Conservation (phyloP, 2,797 vertebrate genomes). For the Centroberyx gerrardi region DNA sequence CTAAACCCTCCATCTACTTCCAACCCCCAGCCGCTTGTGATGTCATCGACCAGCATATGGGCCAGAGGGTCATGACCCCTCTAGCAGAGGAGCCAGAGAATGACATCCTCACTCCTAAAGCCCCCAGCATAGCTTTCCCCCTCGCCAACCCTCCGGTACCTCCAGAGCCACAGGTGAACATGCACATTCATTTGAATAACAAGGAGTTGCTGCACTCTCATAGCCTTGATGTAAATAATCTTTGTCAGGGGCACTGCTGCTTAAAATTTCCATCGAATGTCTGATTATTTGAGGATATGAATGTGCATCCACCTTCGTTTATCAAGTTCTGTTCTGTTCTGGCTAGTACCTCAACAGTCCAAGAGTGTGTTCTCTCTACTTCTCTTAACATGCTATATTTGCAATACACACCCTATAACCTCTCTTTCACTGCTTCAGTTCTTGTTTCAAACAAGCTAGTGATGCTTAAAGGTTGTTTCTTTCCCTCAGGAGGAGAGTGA, state of each 20-base stretch:
- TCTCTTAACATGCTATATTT: neutral
- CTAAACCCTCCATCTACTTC: neutral
- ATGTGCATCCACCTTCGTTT: neutral
- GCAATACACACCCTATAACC: no score
- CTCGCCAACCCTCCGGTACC: constrained; percentile 89
- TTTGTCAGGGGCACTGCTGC: neutral
- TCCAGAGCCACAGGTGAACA: constrained; percentile 86
- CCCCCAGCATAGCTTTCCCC: constrained; percentile 92
- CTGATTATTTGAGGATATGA: no score
- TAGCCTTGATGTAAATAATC: neutral
- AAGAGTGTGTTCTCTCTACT: neutral
- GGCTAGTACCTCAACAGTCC: no score
- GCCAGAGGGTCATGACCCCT: constrained; percentile 60
- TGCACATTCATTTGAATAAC: neutral
- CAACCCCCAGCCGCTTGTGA: constrained; percentile 85
- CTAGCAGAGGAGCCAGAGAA: constrained; percentile 70
- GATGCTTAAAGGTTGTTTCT: constrained; percentile 19
- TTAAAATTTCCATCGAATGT: no score
- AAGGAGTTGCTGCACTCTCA: neutral
- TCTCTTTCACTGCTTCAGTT: neutral
- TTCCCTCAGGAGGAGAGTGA: constrained; percentile 74
- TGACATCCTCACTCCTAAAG: constrained; percentile 88
- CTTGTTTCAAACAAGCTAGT: neutral
- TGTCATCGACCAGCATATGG: constrained; percentile 78
- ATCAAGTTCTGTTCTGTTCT: neutral